Percentiles rank a stretch among this genome's conserved stretches.
phyloP scores from a whole-genome alignment of 2,888 invertebrate species.

The Chrysolina oricalcia region DNA sequence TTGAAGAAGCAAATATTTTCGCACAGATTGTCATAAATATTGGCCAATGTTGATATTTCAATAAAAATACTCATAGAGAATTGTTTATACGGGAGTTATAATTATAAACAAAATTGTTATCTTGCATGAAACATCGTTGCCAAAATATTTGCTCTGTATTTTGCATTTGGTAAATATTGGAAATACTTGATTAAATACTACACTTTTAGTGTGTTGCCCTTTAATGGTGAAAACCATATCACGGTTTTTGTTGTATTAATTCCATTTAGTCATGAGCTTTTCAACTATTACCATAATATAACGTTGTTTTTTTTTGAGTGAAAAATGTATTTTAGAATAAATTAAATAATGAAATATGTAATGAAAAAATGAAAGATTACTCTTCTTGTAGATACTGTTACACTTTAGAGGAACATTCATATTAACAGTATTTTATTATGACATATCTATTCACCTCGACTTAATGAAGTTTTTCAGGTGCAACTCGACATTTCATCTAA shows the following conservation, averaged over 20 bases:
- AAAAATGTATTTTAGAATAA: too few relatives aligned
- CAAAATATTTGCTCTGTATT: background rate
- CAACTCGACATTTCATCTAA: too few relatives aligned
- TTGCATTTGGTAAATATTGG: constrained; percentile 1
- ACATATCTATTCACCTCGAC: too few relatives aligned
- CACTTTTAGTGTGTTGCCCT: background rate
- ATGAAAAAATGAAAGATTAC: too few relatives aligned
- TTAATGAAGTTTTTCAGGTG: too few relatives aligned
- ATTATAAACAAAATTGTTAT: background rate
- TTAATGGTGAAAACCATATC: background rate
- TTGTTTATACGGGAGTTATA: background rate
- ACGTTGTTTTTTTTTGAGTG: background rate
- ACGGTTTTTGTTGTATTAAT: background rate
- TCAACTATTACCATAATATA: background rate
- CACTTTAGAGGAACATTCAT: too few relatives aligned
- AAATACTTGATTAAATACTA: constrained; percentile 5
- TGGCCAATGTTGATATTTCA: too few relatives aligned
- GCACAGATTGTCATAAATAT: background rate
- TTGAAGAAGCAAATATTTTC: background rate
- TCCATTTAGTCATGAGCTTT: background rate
- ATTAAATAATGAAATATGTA: too few relatives aligned
- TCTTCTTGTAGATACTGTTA: too few relatives aligned
- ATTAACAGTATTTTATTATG: too few relatives aligned
- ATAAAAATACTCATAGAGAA: background rate
- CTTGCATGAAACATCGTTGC: background rate